phyloP scores from a whole-genome alignment of 2,888 invertebrate species.

The Eilema sororculum region DNA sequence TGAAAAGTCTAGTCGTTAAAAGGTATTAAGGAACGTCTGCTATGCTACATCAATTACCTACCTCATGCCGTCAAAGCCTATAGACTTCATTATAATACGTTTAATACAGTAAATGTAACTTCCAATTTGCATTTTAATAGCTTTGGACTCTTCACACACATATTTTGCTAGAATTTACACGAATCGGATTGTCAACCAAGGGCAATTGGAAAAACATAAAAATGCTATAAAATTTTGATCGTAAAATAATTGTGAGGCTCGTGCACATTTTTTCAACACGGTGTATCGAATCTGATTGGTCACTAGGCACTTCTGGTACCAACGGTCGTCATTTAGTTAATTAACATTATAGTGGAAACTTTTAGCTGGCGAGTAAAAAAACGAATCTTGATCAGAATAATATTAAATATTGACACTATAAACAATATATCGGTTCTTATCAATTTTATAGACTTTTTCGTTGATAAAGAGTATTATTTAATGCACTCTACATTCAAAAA shows the following conservation, averaged over 20 bases:
- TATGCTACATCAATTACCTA: conserved; percentile 47
- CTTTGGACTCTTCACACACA: conserved; percentile 68
- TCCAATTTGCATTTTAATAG: conserved; percentile 81
- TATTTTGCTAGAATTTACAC: conserved; percentile 83
- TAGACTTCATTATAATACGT: conserved; percentile 38
- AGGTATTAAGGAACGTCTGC: conserved; percentile 33
- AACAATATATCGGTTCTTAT: conserved; percentile 28
- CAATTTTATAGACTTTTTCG: conserved; percentile 26
- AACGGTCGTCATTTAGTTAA: conserved; percentile 57
- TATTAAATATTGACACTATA: conserved; percentile 14
- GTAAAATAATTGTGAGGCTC: conserved; percentile 81
- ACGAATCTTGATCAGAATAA: conserved; percentile 24
- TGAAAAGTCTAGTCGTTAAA: conserved; percentile 20
- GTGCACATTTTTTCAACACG: conserved; percentile 69
- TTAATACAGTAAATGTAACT: conserved; percentile 62
- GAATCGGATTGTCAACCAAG: conserved; percentile 77
- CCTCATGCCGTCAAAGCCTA: conserved; percentile 40
- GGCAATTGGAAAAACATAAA: conserved; percentile 83
- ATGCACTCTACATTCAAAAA: conserved; percentile 14
- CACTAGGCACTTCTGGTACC: conserved; percentile 50
- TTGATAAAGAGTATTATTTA: conserved; percentile 11
- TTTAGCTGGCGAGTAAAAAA: conserved; percentile 49
- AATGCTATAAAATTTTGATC: conserved; percentile 79
- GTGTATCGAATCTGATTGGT: conserved; percentile 53
- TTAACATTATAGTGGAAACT: conserved; percentile 57